These are phyloP conservation scores for Trachemys scripta DNA, from an alignment of 2,113 vertebrate species.

Conservation along the genomic window DNA sequence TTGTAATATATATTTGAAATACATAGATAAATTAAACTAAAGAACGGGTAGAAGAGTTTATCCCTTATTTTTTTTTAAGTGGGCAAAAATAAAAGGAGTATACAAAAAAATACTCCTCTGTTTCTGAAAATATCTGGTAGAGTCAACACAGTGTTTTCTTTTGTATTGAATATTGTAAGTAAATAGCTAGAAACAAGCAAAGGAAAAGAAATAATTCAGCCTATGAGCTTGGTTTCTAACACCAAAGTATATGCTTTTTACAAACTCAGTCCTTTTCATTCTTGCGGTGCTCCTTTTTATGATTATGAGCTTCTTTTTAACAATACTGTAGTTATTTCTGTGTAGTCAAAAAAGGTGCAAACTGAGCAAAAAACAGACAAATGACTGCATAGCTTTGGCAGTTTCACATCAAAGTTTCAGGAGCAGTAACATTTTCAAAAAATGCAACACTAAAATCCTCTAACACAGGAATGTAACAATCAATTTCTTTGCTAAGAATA, in stretches of 20 bases:
- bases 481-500: constrained; percentile 60
- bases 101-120: not conserved
- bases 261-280: constrained; percentile 33
- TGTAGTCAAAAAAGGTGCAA: not conserved
- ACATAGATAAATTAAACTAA: not conserved
- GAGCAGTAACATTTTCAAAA: constrained; percentile 46
- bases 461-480: constrained; percentile 50
- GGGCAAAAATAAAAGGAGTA: not conserved
- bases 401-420: constrained; percentile 28
- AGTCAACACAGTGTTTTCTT: not conserved
- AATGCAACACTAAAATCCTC: constrained; percentile 50
- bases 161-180: not conserved
- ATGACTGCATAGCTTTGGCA: constrained; percentile 9
- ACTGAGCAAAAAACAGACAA: constrained; percentile 34
- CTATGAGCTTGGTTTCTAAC: constrained; percentile 32
- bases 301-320: constrained; percentile 44
- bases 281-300: constrained; percentile 5
- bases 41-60: not conserved
- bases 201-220: constrained; percentile 19
- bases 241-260: constrained; percentile 22
- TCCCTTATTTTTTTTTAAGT: not conserved
- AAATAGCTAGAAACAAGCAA: constrained; percentile 26
- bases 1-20: not conserved
- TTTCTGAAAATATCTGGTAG: not conserved
- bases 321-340: not conserved